Conservation (phyloP, 1,140 invertebrate genomes). For the Cherax destructor region DNA sequence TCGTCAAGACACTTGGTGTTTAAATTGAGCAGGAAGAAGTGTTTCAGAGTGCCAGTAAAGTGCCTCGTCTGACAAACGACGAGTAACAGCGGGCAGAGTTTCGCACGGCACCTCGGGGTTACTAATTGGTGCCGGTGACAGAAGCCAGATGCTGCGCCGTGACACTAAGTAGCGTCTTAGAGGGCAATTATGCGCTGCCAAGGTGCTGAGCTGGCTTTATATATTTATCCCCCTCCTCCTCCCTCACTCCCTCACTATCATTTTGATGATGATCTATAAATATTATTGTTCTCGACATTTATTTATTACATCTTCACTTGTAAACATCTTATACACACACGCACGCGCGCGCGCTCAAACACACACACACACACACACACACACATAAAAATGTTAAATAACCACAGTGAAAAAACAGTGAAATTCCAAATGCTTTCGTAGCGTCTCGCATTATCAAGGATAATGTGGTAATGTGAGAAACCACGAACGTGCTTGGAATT, state of each 20-base stretch:
- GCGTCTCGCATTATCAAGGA: no score
- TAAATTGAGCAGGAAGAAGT: constrained; percentile 43
- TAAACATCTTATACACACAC: no score
- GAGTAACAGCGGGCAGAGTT: constrained; percentile 29
- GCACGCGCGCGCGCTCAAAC: not conserved
- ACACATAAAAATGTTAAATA: no score
- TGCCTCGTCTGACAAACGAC: constrained; percentile 1
- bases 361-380: no score
- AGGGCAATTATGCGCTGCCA: constrained; percentile 61
- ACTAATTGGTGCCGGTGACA: constrained; percentile 62
- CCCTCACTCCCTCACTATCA: no score
- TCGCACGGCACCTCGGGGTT: constrained; percentile 48
- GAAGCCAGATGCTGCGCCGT: constrained; percentile 50
- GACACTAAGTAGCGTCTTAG: constrained; percentile 57
- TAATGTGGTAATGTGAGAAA: no score
- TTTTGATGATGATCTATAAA: no score
- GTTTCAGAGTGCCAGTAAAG: constrained; percentile 1
- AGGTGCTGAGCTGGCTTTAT: constrained; percentile 58
- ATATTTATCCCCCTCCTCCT: constrained; percentile 10
- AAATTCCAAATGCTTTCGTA: no score
- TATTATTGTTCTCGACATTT: no score
- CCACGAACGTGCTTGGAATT: no score
- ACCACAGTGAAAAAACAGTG: no score
- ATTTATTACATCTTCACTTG: no score
- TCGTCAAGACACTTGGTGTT: constrained; percentile 51